Base-by-base conservation (phyloP, 2,797 vertebrate genomes). In the Danio jaintianensis region DNA sequence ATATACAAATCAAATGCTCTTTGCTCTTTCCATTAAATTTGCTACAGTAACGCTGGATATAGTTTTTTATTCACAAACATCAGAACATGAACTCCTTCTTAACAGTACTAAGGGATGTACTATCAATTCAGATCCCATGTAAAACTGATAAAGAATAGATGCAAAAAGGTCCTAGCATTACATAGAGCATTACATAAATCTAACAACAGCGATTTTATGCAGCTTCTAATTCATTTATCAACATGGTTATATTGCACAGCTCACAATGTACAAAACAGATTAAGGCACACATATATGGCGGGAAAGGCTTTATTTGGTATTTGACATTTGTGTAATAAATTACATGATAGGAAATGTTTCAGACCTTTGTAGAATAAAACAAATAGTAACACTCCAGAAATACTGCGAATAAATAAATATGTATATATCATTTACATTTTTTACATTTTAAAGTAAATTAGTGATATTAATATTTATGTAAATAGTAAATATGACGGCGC, bases 291-390 rank as follows among this genome's bases (percentile, higher is more conserved):
- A 18, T 16, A 67, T 16, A 18, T 7, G 6, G 36, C 53, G 36
- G n/a, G 40, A n/a, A 38, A 13, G 6, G 11, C 16, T 70, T 70
- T 70, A 70, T 70, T 70, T 40, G 11, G 36, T 16, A 70, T 70
- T 52, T 55, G 2, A 40, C 5, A 29, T 29, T 29, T 29, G 3
- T 29, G 1, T 29, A 40, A 4, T 5, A 40, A 9, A 40, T 8
- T 11, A 69, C 20, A 36, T 36, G 6, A 8, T 12, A 1, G 29
- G 29, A 29, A 29, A 29, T 29, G 29, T 29, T 29, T 29, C 29
- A 29, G 29, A 29, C 29, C 29, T 29, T 29, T 3, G 1, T n/a
- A n/a, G n/a, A n/a, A n/a, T 29, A 29, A 3, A 29, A 29, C 3
- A 29, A 29, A 29, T 29, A 29, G 29, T 3, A 29, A 29, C 29